Conservation (phyloP, 2,888 invertebrate species). For the Lasioglossum morio region DNA sequence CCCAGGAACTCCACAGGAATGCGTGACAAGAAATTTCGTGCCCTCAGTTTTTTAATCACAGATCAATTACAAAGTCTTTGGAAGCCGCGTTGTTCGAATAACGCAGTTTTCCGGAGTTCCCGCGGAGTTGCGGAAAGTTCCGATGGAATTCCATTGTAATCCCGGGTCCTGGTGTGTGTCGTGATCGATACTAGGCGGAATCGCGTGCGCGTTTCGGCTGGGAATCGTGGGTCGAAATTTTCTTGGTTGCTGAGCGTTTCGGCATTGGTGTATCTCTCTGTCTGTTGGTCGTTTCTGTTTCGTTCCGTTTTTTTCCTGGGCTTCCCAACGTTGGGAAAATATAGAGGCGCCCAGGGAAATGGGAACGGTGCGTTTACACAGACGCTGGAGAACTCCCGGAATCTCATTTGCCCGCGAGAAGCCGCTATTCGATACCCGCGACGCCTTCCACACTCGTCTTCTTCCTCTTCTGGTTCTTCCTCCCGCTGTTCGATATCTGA, state of each 20-base stretch:
- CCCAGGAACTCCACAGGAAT: not conserved
- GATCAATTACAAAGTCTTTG: not conserved
- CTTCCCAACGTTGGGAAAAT: conserved; percentile 34
- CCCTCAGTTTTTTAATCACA: not conserved
- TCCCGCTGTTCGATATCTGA: not conserved
- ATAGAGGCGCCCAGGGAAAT: conserved; percentile 46
- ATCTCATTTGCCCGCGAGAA: conserved; percentile 59
- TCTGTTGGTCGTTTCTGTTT: not conserved
- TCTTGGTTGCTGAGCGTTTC: conserved; percentile 15
- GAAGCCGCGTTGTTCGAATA: not conserved
- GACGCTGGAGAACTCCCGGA: conserved; percentile 23
- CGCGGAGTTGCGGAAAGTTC: conserved; percentile 26
- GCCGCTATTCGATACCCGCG: conserved; percentile 35
- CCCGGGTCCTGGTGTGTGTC: conserved; percentile 19
- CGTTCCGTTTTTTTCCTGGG: not conserved
- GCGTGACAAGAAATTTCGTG: not conserved
- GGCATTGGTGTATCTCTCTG: conserved; percentile 1
- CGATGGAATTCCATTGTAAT: conserved; percentile 33
- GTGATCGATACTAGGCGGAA: conserved; percentile 50
- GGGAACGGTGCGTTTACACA: conserved; percentile 46
- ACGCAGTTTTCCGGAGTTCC: conserved; percentile 17
- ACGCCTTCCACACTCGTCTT: not conserved
- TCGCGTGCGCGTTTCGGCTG: conserved; percentile 34
- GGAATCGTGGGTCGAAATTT: conserved; percentile 41
- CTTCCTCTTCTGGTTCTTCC: not conserved